Evolutionary conservation across 1,140 invertebrate species (phyloP), one percentile per base, ranked within the genome.

Genomic region (Tetraneura akinire): DNA sequence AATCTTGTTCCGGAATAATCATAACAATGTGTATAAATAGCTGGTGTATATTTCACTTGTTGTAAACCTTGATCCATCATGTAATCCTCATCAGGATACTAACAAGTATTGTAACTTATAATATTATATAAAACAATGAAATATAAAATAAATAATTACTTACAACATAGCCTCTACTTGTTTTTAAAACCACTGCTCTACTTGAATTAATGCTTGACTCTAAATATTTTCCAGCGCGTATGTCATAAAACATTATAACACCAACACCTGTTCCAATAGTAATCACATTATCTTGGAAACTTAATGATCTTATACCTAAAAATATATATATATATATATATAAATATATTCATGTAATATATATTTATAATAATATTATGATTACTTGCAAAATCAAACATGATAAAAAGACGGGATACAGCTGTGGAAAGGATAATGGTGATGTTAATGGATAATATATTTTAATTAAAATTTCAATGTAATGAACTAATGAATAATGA

Each of bases 21-120:
- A 85, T 97, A 98, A 85, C 94, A 96, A 85, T 98, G 96, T 1
- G 96, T 97, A 85, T 98, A 98, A 84, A 98, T 96, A 18, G 96
- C 96, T 62, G 96, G 94, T 23, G 93, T 92, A 85, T 96, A 94
- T 85, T 94, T 94, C 1, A 92, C 90, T 83, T 94, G 92, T 86
- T 93, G 92, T 83, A 92, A 91, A 53, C 92, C 92, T 47, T 80
- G 80, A 81, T 94, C 92, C 81, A 91, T 89, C 45, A 85, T 83
- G 64, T 87, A 89, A 83, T 95, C 93, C 84, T 95, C 93, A 83
- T 94, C 92, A 0, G 92, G 92, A 86, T 93, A 94, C 92, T 94
- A 84, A 82, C 84, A 85, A 81, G 78, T 82, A 82, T 14, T 51
- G 5, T 51, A 42, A 70, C 49, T 11, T 47, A 29, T 45, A 47